A percentile compares a stretch with the other conserved stretches of the same genome.
phyloP scores from a whole-genome alignment of 2,797 vertebrate species.

The Sebastes dallii region DNA sequence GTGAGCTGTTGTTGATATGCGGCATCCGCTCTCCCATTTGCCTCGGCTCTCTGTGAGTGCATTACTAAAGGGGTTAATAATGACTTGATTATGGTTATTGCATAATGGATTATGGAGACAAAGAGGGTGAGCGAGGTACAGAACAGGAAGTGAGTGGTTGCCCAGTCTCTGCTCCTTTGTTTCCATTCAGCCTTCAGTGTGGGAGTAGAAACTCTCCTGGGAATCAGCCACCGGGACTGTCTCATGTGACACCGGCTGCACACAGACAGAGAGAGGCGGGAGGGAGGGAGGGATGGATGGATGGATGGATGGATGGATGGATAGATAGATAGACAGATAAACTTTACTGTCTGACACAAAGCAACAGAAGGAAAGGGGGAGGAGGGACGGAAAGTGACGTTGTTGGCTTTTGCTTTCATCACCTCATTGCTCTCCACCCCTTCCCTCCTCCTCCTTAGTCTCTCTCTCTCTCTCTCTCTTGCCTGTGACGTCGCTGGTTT shows the following conservation, averaged over 20 bases:
- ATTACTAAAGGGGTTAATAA: background rate
- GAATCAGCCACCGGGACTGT: background rate
- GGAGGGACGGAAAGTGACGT: slow-evolving; percentile 50
- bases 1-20: background rate
- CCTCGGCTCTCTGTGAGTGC: background rate
- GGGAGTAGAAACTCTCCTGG: background rate
- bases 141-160: background rate
- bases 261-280: background rate
- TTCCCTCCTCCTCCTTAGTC: background rate
- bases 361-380: slow-evolving; percentile 28
- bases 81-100: background rate
- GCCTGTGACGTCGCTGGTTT: slow-evolving; percentile 30
- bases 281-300: background rate
- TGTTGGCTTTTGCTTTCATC: slow-evolving; percentile 51
- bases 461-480: background rate
- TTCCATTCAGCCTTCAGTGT: background rate
- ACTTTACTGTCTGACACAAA: background rate
- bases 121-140: background rate
- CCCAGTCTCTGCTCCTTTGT: background rate
- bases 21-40: background rate
- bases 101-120: slow-evolving; percentile 20
- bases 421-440: background rate
- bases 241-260: slow-evolving; percentile 7
- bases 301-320: no score
- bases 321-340: no score